A percentile compares a stretch with the other conserved stretches of the same genome.
These are phyloP conservation scores for Apantesis nais DNA, from an alignment of 2,888 invertebrate genomes.

Conservation along the genomic window DNA sequence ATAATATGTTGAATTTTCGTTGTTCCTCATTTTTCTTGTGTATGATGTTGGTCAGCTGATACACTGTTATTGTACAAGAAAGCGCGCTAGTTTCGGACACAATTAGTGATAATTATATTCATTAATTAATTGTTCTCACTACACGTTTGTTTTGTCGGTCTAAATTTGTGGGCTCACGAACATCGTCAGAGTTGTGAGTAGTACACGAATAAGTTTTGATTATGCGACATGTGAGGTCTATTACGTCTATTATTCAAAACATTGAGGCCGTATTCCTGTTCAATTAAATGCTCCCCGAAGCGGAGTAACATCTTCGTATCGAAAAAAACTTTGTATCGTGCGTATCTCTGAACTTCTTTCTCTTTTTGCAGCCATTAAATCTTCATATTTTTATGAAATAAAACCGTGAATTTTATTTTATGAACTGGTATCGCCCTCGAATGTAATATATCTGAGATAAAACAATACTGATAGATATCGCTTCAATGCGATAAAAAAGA, in stretches of 20 bases:
- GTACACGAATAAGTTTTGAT: conserved; percentile 59
- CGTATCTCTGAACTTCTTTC: conserved; percentile 62
- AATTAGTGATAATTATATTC: conserved; percentile 27
- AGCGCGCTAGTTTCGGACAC: conserved; percentile 5
- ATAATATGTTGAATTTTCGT: neutral
- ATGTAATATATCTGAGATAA: conserved; percentile 76
- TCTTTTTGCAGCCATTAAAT: conserved; percentile 79
- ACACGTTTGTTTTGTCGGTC: neutral
- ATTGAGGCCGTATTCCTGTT: conserved; percentile 74
- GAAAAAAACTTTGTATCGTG: conserved; percentile 68
- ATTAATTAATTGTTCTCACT: conserved; percentile 30
- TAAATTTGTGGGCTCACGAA: conserved; percentile 19
- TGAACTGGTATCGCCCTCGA: conserved; percentile 66
- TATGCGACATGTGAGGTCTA: conserved; percentile 68
- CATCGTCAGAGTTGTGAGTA: conserved; percentile 33
- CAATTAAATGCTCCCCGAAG: conserved; percentile 74
- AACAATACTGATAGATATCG: conserved; percentile 80
- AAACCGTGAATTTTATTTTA: conserved; percentile 75
- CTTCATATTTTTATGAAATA: conserved; percentile 65
- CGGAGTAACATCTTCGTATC: conserved; percentile 66
- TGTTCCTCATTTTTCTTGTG: neutral
- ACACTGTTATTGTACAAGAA: neutral
- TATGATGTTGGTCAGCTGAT: neutral
- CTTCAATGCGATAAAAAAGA: conserved; percentile 71
- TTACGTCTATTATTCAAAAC: conserved; percentile 77